Percentiles rank a stretch among this genome's conserved stretches.
Evolutionary conservation across 2,113 vertebrate species (phyloP).

Genomic region (Tragelaphus scriptus): DNA sequence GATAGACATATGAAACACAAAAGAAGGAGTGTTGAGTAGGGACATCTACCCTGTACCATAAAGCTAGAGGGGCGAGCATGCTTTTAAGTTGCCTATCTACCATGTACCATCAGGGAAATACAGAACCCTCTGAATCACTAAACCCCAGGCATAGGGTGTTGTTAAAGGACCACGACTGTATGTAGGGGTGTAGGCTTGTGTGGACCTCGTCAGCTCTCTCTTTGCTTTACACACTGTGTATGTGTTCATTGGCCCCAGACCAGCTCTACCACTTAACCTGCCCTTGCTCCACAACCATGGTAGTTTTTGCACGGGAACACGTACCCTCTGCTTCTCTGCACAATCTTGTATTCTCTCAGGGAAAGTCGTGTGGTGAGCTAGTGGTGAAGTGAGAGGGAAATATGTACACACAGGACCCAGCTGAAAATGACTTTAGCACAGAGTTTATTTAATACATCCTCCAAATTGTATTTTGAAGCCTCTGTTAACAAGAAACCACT

Average conservation of each 20-base stretch:
- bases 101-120: neutral
- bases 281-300: neutral
- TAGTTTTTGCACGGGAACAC: neutral
- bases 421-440: constrained; percentile 68
- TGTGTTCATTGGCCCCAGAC: neutral
- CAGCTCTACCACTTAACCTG: constrained; percentile 46
- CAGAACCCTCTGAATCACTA: neutral
- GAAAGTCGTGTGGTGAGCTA: neutral
- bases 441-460: constrained; percentile 71
- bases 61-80: neutral
- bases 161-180: neutral
- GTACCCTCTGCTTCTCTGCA: neutral
- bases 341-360: neutral
- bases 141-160: neutral
- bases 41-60: too few relatives aligned
- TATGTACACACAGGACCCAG: neutral
- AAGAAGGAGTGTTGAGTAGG: neutral
- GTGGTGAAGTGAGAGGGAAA: constrained; percentile 40
- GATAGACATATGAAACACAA: neutral
- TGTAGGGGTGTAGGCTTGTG: neutral
- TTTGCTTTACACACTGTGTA: neutral
- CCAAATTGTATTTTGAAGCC: constrained; percentile 67
- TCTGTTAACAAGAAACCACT: constrained; percentile 85
- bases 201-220: neutral
- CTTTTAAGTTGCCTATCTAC: neutral